Conservation (phyloP, 2,888 invertebrate genomes). For the Drosophila basisetae region DNA sequence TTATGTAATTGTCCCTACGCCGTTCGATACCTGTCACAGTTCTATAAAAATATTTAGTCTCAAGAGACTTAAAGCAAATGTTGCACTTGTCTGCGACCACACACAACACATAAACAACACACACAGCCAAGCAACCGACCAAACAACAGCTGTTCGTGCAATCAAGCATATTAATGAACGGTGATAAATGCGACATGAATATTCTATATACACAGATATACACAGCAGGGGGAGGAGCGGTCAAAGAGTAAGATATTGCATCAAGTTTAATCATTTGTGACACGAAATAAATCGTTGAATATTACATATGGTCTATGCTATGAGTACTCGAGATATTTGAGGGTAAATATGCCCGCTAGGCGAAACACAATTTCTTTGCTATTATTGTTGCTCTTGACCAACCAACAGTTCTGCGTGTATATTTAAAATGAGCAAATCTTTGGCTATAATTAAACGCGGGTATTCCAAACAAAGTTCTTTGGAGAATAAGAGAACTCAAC, state of each 20-base stretch:
- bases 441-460: slow-evolving; percentile 51
- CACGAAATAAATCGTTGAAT: slow-evolving; percentile 74
- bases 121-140: background rate
- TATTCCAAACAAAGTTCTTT: slow-evolving; percentile 46
- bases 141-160: slow-evolving; percentile 74
- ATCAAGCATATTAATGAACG: slow-evolving; percentile 69
- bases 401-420: slow-evolving; percentile 30
- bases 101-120: slow-evolving; percentile 20
- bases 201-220: slow-evolving; percentile 13
- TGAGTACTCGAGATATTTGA: slow-evolving; percentile 17
- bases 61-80: slow-evolving; percentile 40
- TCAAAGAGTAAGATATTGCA: slow-evolving; percentile 28
- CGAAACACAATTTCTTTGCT: slow-evolving; percentile 9
- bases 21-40: slow-evolving; percentile 21
- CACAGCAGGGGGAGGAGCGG: slow-evolving; percentile 3
- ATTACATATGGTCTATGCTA: slow-evolving; percentile 10
- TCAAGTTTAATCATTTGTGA: slow-evolving; percentile 78
- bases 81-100: slow-evolving; percentile 48
- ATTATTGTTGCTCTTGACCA: slow-evolving; percentile 18
- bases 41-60: slow-evolving; percentile 28
- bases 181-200: slow-evolving; percentile 67
- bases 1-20: slow-evolving; percentile 16
- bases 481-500: slow-evolving; percentile 4
- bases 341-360: slow-evolving; percentile 19
- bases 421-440: slow-evolving; percentile 43